phyloP scores from a whole-genome alignment of 2,797 vertebrate genomes.

The Silurus aristotelis region DNA sequence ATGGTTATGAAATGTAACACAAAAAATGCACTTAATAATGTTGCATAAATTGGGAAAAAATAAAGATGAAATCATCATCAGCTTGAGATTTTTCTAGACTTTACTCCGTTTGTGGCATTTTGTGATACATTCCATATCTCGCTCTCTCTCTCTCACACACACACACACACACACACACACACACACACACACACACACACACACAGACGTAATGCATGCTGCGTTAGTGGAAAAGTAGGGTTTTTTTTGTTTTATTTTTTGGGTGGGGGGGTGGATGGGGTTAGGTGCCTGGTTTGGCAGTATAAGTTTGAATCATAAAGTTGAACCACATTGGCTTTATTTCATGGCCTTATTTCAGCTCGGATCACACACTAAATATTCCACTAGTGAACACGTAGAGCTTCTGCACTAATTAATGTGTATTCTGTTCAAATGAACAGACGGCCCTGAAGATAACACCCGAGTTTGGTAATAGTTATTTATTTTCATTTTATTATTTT shows the following conservation, averaged over 20 bases:
- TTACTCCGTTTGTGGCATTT: conserved; percentile 1
- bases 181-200: not conserved
- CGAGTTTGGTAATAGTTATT: too few species aligned
- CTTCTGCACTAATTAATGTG: too few species aligned
- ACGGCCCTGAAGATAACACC: too few species aligned
- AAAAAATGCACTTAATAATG: conserved; percentile 29
- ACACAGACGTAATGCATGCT: not conserved
- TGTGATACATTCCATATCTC: not conserved
- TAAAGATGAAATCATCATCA: conserved; percentile 33
- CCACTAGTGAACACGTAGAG: too few species aligned
- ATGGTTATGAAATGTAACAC: conserved; percentile 27
- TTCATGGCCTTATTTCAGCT: too few species aligned
- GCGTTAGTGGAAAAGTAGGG: not conserved
- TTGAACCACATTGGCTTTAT: not conserved
- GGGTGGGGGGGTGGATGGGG: too few species aligned
- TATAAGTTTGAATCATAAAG: not conserved
- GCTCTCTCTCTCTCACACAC: not conserved
- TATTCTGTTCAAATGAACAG: too few species aligned
- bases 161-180: not conserved
- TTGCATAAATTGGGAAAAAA: not conserved
- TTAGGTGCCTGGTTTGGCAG: not conserved
- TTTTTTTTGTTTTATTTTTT: too few species aligned
- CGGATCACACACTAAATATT: too few species aligned
- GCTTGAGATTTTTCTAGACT: conserved; percentile 13
- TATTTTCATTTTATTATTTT: too few species aligned